Evolutionary conservation across 2,113 vertebrate species (phyloP).

Genomic region (Drymodes brunneopygia): DNA sequence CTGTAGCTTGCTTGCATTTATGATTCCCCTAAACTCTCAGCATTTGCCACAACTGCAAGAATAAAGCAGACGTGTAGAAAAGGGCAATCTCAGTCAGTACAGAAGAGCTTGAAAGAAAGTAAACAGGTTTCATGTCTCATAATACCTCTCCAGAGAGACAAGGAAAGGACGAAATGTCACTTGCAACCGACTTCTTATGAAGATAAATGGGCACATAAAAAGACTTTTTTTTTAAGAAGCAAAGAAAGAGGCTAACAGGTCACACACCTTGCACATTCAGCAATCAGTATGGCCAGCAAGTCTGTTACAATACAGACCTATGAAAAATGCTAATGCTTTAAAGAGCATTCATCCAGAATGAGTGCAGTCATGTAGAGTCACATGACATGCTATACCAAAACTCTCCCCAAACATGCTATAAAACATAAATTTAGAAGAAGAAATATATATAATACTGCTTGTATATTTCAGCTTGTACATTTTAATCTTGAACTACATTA

Average conservation of each 20-base stretch:
- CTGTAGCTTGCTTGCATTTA: conserved; percentile 45
- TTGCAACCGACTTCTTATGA: conserved; percentile 20
- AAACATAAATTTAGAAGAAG: background rate
- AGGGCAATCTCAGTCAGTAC: conserved; percentile 15
- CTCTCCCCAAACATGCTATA: fast-evolving
- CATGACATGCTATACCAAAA: background rate
- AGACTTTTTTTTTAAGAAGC: background rate
- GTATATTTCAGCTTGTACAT: background rate
- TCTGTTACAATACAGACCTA: background rate
- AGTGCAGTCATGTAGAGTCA: background rate
- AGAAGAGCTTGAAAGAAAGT: conserved; percentile 42
- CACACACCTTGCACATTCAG: background rate
- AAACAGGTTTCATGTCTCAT: conserved; percentile 32
- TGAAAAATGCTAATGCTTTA: background rate
- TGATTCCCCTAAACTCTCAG: conserved; percentile 60
- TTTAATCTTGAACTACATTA: background rate
- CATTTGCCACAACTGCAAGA: conserved; percentile 23
- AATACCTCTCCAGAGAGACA: conserved; percentile 21
- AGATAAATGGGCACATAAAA: background rate
- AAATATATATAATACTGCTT: background rate
- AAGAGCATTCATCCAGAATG: background rate
- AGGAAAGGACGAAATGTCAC: background rate
- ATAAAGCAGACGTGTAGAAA: conserved; percentile 53
- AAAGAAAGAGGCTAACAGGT: background rate
- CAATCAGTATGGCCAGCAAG: background rate